These are phyloP conservation scores for Xylocopa sonorina DNA, from an alignment of 1,140 invertebrate genomes.

Conservation along the genomic window DNA sequence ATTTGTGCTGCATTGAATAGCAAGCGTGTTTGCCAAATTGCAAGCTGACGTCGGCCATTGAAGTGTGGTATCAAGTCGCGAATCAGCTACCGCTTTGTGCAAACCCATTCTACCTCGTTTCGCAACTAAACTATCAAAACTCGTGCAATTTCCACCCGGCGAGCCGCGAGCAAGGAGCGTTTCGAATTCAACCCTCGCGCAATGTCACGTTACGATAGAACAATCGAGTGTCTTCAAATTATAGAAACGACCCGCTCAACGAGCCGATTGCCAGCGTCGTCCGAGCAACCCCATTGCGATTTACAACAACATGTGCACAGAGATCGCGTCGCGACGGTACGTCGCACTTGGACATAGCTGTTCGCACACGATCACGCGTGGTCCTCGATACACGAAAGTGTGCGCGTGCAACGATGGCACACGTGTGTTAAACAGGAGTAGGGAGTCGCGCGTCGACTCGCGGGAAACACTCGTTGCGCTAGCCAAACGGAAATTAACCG, in stretches of 20 bases:
- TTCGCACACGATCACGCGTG: slow-evolving; percentile 3
- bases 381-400: background rate
- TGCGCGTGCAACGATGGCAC: too few relatives aligned
- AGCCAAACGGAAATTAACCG: slow-evolving; percentile 55
- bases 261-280: too few relatives aligned
- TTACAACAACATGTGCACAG: too few relatives aligned
- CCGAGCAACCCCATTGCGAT: too few relatives aligned
- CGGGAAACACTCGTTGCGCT: slow-evolving; percentile 40
- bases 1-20: background rate
- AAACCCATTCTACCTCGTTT: background rate
- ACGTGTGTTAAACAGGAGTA: slow-evolving; percentile 1
- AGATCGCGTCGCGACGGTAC: slow-evolving; percentile 4
- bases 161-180: too few relatives aligned
- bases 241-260: too few relatives aligned
- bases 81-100: background rate
- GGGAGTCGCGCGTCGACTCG: slow-evolving; percentile 4
- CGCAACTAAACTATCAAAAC: background rate
- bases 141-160: background rate
- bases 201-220: too few relatives aligned
- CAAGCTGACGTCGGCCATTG: background rate
- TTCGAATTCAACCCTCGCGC: too few relatives aligned
- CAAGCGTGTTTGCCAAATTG: background rate
- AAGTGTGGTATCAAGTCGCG: background rate
- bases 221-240: too few relatives aligned
- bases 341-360: slow-evolving; percentile 19